Evolutionary conservation across 30 jellyfish, hydroid and myxozoan species (phyloP).

Genomic region (Rhopilema esculentum): DNA sequence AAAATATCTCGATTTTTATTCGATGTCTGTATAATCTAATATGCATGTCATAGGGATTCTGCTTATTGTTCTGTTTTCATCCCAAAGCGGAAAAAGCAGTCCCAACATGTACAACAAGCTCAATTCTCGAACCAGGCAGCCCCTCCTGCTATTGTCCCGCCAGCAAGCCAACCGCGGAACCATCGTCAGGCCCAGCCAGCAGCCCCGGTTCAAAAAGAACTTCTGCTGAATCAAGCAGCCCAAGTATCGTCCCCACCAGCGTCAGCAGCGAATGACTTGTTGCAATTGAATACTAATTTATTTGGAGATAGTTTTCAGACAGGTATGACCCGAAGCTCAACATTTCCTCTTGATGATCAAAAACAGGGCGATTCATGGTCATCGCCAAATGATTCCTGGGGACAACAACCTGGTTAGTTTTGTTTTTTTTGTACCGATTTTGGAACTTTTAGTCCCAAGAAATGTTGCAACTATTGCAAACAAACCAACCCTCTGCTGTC

Average conservation of each 20-base stretch:
- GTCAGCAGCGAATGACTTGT: conserved; percentile 65
- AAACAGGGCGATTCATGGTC: conserved; percentile 55
- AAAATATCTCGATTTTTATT: no score
- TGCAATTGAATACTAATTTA: conserved; percentile 43
- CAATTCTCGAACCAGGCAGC: conserved; percentile 53
- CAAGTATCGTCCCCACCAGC: conserved; percentile 64
- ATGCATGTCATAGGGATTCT: no score
- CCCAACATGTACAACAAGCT: background rate
- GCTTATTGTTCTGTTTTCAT: no score
- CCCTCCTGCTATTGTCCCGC: conserved; percentile 66
- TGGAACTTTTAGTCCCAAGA: no score
- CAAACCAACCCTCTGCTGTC: no score
- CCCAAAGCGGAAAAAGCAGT: conserved; percentile 19
- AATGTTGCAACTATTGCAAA: no score
- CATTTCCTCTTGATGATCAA: conserved; percentile 73
- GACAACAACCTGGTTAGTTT: background rate
- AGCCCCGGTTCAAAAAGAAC: conserved; percentile 44
- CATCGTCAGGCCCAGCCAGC: conserved; percentile 21
- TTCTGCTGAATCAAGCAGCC: conserved; percentile 41
- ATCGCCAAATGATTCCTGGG: conserved; percentile 29
- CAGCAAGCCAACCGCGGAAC: conserved; percentile 44
- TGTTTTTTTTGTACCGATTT: no score
- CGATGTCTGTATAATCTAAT: no score
- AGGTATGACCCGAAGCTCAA: conserved; percentile 60
- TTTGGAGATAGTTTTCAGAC: conserved; percentile 36